Base-by-base conservation (phyloP, 2,797 vertebrate species). In the Aeoliscus strigatus region DNA sequence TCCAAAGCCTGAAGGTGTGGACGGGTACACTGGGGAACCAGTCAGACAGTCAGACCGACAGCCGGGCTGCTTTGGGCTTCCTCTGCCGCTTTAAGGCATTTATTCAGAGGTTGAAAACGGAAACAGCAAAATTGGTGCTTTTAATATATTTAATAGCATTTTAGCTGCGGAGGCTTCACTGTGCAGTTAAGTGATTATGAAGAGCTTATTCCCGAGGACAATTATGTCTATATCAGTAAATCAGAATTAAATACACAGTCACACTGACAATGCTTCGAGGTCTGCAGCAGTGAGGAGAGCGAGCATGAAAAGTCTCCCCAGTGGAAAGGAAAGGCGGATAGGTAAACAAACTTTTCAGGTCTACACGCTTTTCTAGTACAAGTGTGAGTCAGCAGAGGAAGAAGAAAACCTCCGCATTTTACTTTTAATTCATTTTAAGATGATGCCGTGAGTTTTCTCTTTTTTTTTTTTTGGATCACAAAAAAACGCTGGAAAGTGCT, bases 391-490 rank as follows among this genome's bases (percentile, higher is more conserved):
- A 72, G 58, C 42, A 28, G 75, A 73, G 71, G 64, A 27, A 16
- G 23, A 46, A 39, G 35, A 33, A 42, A 48, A 50, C 49, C 54
- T 70, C 61, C 65, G 71, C 67, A 71, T 77, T 71, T 74, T 66
- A 68, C 66, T 72, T 79, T 67, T 65, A 66, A 66, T 70, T 73
- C 49, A 60, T 70, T 78, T 79, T 78, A 76, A 79, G 66, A 67
- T 72, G 44, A 71, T 55, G 66, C 74, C 70, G 65, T 18, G 58
- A 67, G 73, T 63, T 60, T 53, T 49, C 75, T 83, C 72, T 67
- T 68, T 72, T 65, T 60, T 55, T 49, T 77, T 83, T 72, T 67
- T 68, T 70, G 76, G 71, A 77, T 80, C 73, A 74, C 75, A 65
- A 73, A 78, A 11, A 57, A 75, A 51, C 51, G 46, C 57, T 60